Evolutionary conservation across 2,888 invertebrate species (phyloP), one percentile per base, ranked within the genome.

Genomic region (Lacanobia oleracea): DNA sequence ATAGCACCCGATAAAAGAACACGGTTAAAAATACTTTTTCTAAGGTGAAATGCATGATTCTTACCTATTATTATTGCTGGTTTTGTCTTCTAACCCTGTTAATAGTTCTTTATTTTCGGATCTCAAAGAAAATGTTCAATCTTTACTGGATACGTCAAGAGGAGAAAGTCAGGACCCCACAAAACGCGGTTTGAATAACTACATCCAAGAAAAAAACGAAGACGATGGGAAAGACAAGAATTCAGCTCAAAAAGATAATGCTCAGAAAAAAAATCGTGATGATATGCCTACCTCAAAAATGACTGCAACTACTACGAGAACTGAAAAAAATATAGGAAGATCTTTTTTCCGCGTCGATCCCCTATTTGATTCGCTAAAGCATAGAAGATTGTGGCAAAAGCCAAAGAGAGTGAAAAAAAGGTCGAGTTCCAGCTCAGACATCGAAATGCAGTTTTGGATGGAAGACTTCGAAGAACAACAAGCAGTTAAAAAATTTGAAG

Each of bases 401-500:
- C 7, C 1, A 7, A 3, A 33, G 5, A 33, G n/a, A n/a, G n/a
- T n/a, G n/a, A n/a, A n/a, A n/a, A n/a, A n/a, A n/a, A n/a, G 6
- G 8, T 33, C 43, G 0, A 23, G 27, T 40, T 23, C 33, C 0
- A 33, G 27, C 14, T 65, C 75, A 9, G 71, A 78, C 2, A 0
- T 5, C 0, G 91, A 91, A n/a, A 1, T 84, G 45, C 74, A 74
- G 48, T 62, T 87, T 3, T 90, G 90, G 88, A 88, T 89, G 67
- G 87, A 88, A 0, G 88, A 89, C 33, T 89, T 86, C 80, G 81
- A 75, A 12, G 85, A 89, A n/a, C 67, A 86, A 0, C 90, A 88
- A 89, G 45, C 87, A 8, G 53, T 83, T 33, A 89, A 88, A 74
- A 91, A 90, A 68, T 75, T 88, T 40, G 88, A 91, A 61, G 91